Conservation (phyloP, 2,113 vertebrate genomes). For the Sander vitreus region DNA sequence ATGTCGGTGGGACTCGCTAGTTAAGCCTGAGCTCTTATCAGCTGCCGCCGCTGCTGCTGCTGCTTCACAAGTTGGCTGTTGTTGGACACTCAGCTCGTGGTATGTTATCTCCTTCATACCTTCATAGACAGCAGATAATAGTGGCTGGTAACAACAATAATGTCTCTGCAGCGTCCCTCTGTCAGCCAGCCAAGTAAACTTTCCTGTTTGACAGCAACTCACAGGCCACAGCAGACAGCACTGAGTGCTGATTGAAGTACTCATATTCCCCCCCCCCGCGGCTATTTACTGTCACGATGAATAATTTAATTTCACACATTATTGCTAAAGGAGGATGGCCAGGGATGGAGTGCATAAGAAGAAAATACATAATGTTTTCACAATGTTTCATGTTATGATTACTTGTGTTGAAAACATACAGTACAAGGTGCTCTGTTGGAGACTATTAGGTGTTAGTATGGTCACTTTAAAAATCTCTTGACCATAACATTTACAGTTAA, state of each 20-base stretch:
- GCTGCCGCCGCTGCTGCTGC: conserved; percentile 29
- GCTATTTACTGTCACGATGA: not conserved
- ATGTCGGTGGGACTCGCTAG: conserved; percentile 55
- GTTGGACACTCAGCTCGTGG: conserved; percentile 45
- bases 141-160: no score
- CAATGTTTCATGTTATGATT: not conserved
- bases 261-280: not conserved
- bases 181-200: conserved; percentile 3
- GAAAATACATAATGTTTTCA: no score
- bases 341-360: not conserved
- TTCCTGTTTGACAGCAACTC: conserved; percentile 37
- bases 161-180: not conserved
- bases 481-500: no score
- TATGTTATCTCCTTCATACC: conserved; percentile 20
- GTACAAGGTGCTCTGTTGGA: not conserved
- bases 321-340: not conserved
- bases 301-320: not conserved
- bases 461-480: not conserved
- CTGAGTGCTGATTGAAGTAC: not conserved
- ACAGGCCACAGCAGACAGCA: conserved; percentile 46
- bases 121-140: no score
- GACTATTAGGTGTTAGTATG: no score
- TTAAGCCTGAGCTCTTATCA: conserved; percentile 50
- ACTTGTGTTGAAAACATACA: not conserved
- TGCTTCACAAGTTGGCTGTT: conserved; percentile 36